A percentile compares a stretch with the other conserved stretches of the same genome.
phyloP scores from a whole-genome alignment of 2,888 invertebrate genomes.

The Desoria tigrina region DNA sequence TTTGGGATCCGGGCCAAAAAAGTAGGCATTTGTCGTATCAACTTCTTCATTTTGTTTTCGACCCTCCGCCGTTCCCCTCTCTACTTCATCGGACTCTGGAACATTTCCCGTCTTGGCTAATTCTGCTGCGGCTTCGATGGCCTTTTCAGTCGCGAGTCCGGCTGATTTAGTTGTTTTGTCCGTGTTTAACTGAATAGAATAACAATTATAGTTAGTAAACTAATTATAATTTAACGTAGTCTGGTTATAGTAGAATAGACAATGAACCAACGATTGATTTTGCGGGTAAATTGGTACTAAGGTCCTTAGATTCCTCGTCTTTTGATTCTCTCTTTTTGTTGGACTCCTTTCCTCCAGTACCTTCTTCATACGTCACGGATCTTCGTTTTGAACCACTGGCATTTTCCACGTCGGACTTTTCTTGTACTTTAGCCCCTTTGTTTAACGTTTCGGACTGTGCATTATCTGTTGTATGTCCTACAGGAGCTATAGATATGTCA shows the following conservation, averaged over 20 bases:
- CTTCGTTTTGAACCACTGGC: too few relatives aligned
- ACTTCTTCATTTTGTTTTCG: constrained; percentile 18
- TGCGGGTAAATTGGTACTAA: too few relatives aligned
- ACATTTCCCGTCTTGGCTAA: neutral
- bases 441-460: neutral
- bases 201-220: neutral
- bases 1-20: neutral
- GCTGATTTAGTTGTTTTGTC: constrained; percentile 23
- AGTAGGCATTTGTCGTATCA: neutral
- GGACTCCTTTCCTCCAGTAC: too few relatives aligned
- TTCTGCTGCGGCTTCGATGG: constrained; percentile 29
- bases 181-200: constrained; percentile 15
- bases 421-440: neutral
- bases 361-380: too few relatives aligned
- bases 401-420: neutral
- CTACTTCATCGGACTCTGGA: constrained; percentile 20
- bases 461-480: constrained; percentile 19
- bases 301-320: too few relatives aligned
- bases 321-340: too few relatives aligned
- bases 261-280: too few relatives aligned
- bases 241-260: too few relatives aligned
- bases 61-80: constrained; percentile 13
- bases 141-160: constrained; percentile 23
- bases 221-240: neutral
- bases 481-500: constrained; percentile 19